These are phyloP conservation scores for Labia minor DNA, from an alignment of 2,888 invertebrate species.

Conservation along the genomic window DNA sequence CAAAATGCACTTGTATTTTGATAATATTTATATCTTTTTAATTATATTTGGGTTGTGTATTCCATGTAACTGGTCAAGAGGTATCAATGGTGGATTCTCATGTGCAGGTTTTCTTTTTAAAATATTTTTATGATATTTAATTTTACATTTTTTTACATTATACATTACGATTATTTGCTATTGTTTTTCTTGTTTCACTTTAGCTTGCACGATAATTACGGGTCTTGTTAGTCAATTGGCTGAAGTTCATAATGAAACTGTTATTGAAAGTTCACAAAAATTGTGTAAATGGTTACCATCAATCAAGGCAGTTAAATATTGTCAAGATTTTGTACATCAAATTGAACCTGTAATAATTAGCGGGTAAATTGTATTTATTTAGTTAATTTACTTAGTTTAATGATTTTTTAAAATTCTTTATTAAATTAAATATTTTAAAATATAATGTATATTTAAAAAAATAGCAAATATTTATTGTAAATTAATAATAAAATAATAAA, in stretches of 20 bases:
- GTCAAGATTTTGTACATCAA: constrained; percentile 27
- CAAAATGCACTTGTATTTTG: neutral
- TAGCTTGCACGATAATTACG: constrained; percentile 31
- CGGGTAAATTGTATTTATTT: constrained; percentile 25
- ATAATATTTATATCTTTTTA: neutral
- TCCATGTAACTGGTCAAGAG: constrained; percentile 20
- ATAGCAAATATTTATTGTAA: no score
- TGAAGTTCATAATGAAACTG: constrained; percentile 30
- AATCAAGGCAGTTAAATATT: constrained; percentile 26
- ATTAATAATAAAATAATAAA: neutral
- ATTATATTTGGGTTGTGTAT: neutral
- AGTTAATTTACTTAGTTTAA: neutral
- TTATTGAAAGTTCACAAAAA: constrained; percentile 29
- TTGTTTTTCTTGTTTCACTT: constrained; percentile 16
- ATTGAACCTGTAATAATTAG: constrained; percentile 30
- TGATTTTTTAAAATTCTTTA: neutral
- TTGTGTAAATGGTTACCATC: constrained; percentile 30
- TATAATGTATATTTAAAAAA: neutral
- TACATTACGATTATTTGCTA: neutral
- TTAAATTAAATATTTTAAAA: neutral
- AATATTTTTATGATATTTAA: neutral
- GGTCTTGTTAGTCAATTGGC: constrained; percentile 30
- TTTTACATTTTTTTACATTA: neutral
- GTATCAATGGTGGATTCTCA: constrained; percentile 31
- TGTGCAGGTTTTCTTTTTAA: constrained; percentile 29